These are phyloP conservation scores for Lithophane semibrunnea DNA, from an alignment of 2,888 invertebrate genomes.

Conservation along the genomic window DNA sequence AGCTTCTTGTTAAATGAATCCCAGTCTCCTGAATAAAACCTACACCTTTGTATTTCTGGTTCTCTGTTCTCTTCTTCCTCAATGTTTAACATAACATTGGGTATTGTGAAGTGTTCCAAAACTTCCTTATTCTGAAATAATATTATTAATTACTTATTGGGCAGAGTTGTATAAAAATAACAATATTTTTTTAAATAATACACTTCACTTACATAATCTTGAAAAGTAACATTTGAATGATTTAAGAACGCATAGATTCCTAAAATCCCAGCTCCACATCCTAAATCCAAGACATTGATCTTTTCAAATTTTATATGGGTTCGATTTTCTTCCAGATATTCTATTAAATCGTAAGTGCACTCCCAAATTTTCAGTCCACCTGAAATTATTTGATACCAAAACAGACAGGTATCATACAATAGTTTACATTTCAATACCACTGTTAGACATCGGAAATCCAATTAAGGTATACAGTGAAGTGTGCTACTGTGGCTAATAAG, in stretches of 20 bases:
- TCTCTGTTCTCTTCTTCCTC: slow-evolving; percentile 83
- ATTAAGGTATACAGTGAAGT: not conserved
- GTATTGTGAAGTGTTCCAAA: slow-evolving; percentile 94
- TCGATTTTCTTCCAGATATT: slow-evolving; percentile 90
- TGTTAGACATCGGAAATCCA: not conserved
- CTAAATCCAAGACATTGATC: slow-evolving; percentile 95
- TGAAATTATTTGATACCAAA: slow-evolving; percentile 75
- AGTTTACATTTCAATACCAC: not conserved
- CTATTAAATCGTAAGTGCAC: slow-evolving; percentile 95
- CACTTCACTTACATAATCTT: slow-evolving; percentile 95
- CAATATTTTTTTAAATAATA: not conserved
- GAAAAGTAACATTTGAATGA: slow-evolving; percentile 94
- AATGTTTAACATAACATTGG: slow-evolving; percentile 94
- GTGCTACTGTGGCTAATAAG: not conserved
- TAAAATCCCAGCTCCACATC: slow-evolving; percentile 97
- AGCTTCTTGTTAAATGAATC: slow-evolving; percentile 88
- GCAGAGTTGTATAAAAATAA: not conserved
- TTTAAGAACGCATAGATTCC: slow-evolving; percentile 94
- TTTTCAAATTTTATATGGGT: slow-evolving; percentile 79
- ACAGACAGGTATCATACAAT: not conserved
- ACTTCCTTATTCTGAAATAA: slow-evolving; percentile 95
- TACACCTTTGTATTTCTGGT: slow-evolving; percentile 81
- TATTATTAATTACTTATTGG: not conserved
- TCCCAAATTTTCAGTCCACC: slow-evolving; percentile 99
- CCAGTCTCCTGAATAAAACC: slow-evolving; percentile 95